phyloP scores from a whole-genome alignment of 2,113 vertebrate genomes.

The Isichthys henryi region DNA sequence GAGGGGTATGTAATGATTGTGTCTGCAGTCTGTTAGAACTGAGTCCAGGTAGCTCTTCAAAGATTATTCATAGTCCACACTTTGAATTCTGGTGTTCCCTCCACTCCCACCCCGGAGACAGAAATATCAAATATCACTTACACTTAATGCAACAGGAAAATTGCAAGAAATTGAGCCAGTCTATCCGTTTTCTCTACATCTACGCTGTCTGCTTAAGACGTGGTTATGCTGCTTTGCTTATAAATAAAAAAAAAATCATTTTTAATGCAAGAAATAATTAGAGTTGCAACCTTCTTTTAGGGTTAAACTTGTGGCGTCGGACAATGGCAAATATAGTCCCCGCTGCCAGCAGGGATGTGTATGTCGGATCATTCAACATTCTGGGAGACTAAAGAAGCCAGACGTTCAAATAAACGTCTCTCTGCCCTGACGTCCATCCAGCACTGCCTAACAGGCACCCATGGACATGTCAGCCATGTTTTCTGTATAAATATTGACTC shows the following conservation, averaged over 20 bases:
- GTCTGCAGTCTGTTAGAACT: not conserved
- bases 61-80: not conserved
- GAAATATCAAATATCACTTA: not conserved
- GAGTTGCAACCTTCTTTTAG: not conserved
- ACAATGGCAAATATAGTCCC: not conserved
- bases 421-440: not conserved
- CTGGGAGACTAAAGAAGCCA: not conserved
- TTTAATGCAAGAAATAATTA: not conserved
- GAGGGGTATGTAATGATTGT: not conserved
- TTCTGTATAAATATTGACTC: not conserved
- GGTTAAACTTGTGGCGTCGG: not conserved
- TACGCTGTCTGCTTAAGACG: not conserved
- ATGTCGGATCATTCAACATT: not conserved
- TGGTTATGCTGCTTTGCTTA: not conserved
- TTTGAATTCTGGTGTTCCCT: not conserved
- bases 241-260: not conserved
- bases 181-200: not conserved
- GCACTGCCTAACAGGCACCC: not conserved
- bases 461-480: not conserved
- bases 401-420: not conserved
- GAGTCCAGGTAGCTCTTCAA: not conserved
- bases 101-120: not conserved
- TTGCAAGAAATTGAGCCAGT: not conserved
- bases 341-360: not conserved
- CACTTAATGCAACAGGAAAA: not conserved